Evolutionary conservation across 2,888 invertebrate genomes (phyloP).

Genomic region (Lagria hirta): DNA sequence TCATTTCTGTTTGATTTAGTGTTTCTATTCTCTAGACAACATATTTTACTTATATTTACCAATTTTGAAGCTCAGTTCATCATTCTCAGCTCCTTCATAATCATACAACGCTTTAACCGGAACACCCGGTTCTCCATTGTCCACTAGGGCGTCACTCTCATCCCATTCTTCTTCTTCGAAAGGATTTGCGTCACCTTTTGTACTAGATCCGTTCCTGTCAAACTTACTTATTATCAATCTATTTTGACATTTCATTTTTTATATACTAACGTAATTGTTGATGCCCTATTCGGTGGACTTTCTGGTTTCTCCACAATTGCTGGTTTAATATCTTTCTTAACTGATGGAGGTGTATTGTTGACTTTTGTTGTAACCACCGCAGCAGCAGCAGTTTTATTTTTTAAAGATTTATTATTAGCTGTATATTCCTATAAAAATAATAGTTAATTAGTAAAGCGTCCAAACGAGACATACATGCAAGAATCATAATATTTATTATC

Average conservation of each 20-base stretch:
- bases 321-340: slow-evolving; percentile 35
- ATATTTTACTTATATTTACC: slow-evolving; percentile 60
- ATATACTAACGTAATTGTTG: slow-evolving; percentile 64
- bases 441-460: too few relatives aligned
- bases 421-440: slow-evolving; percentile 60
- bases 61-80: slow-evolving; percentile 94
- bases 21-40: neutral
- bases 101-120: slow-evolving; percentile 95
- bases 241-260: slow-evolving; percentile 11
- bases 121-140: slow-evolving; percentile 91
- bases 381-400: slow-evolving; percentile 46
- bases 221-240: too few relatives aligned
- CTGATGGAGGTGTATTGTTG: slow-evolving; percentile 32
- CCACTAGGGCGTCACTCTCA: slow-evolving; percentile 80
- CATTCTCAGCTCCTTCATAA: slow-evolving; percentile 95
- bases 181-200: slow-evolving; percentile 72
- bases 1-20: too few relatives aligned
- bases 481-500: too few relatives aligned
- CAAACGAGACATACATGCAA: too few relatives aligned
- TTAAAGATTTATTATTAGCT: slow-evolving; percentile 58
- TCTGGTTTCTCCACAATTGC: slow-evolving; percentile 45
- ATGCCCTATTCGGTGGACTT: slow-evolving; percentile 59
- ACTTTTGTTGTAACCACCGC: slow-evolving; percentile 44
- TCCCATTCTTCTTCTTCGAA: slow-evolving; percentile 84
- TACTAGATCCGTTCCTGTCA: slow-evolving; percentile 63